phyloP scores from a whole-genome alignment of 2,113 vertebrate genomes.

The Stigmatopora argus region DNA sequence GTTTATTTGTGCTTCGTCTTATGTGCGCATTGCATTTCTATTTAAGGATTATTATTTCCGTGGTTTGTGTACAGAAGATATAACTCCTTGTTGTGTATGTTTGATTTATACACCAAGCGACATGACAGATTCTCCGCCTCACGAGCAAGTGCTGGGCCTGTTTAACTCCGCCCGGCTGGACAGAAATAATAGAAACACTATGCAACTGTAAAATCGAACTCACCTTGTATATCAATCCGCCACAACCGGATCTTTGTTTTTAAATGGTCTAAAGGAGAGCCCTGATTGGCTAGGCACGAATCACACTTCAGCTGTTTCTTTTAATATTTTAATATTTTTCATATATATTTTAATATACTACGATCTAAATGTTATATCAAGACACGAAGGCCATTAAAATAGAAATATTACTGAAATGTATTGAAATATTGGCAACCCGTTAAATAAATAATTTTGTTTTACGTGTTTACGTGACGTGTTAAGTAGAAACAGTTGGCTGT shows the following conservation, averaged over 20 bases:
- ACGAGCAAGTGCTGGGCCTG: neutral
- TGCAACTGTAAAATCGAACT: constrained; percentile 38
- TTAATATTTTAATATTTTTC: constrained; percentile 14
- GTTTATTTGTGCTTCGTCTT: neutral
- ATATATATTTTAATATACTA: no score
- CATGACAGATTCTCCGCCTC: neutral
- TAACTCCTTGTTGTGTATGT: neutral
- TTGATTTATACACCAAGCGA: constrained; percentile 16
- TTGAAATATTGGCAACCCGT: neutral
- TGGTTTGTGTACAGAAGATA: constrained; percentile 35
- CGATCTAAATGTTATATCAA: neutral
- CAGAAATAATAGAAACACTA: constrained; percentile 3
- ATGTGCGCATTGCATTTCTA: neutral
- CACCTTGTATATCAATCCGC: constrained; percentile 60
- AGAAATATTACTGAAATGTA: neutral
- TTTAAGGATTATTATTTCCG: constrained; percentile 30
- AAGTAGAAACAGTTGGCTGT: neutral
- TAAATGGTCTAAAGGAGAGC: constrained; percentile 73
- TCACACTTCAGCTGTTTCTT: constrained; percentile 31
- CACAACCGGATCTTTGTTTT: constrained; percentile 69
- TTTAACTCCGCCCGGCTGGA: constrained; percentile 30
- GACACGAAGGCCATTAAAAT: neutral
- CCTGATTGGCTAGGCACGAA: constrained; percentile 53
- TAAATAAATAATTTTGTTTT: neutral
- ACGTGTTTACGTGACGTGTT: neutral